Conservation (phyloP, 92 coral and sea anemone genomes). For the Hydrozoanthus gracilis region DNA sequence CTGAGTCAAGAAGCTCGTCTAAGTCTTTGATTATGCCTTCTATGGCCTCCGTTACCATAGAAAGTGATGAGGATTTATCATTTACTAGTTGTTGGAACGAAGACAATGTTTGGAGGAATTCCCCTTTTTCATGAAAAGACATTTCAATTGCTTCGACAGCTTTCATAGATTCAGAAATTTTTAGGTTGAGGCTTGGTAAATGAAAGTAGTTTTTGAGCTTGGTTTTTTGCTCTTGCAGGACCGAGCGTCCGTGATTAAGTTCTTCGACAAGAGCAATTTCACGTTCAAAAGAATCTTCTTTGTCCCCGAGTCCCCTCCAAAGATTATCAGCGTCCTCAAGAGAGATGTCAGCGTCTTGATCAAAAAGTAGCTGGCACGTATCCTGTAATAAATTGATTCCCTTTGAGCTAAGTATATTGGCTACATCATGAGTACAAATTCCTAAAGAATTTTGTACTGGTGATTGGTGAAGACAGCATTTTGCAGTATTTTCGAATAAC, state of each 20-base stretch:
- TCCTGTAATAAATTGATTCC: constrained; percentile 19
- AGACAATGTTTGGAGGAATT: not conserved
- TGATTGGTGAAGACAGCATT: not conserved
- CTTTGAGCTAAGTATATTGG: not conserved
- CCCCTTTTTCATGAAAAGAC: not conserved
- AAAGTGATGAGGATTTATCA: constrained; percentile 3
- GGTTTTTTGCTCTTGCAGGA: constrained; percentile 31
- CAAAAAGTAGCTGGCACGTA: constrained; percentile 41
- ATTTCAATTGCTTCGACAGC: constrained; percentile 20
- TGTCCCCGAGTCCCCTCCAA: constrained; percentile 22
- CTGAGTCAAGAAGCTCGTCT: not conserved
- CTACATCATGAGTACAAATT: constrained; percentile 1
- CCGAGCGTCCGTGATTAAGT: constrained; percentile 5
- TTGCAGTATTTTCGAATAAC: constrained; percentile 30
- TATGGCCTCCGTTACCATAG: not conserved
- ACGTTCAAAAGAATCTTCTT: not conserved
- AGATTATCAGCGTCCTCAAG: constrained; percentile 31
- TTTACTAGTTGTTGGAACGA: not conserved
- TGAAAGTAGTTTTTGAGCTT: constrained; percentile 29
- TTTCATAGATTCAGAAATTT: constrained; percentile 15
- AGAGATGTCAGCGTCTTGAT: constrained; percentile 27
- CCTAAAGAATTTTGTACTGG: not conserved
- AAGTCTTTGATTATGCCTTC: not conserved
- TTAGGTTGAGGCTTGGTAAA: not conserved
- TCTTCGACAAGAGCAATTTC: constrained; percentile 15